These are phyloP conservation scores for Pontoporia blainvillei DNA, from an alignment of 2,113 vertebrate genomes.

Conservation along the genomic window DNA sequence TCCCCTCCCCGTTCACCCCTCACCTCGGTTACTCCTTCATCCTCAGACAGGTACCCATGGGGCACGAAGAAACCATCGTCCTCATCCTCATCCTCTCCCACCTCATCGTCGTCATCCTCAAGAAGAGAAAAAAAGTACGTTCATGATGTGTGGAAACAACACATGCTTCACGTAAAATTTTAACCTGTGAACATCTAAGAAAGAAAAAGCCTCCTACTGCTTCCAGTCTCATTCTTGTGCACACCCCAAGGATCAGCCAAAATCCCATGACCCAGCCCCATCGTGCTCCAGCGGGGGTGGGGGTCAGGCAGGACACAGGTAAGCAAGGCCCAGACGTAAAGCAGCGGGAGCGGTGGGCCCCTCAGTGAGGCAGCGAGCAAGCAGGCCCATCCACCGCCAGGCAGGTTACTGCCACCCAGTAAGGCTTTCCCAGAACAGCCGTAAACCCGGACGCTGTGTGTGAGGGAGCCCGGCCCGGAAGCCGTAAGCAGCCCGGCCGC, in stretches of 20 bases:
- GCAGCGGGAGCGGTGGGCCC: not conserved
- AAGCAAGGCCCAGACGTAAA: not conserved
- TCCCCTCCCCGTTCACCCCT: not conserved
- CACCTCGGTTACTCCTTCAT: slow-evolving; percentile 92
- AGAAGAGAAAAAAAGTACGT: not conserved
- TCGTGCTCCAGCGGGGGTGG: not conserved
- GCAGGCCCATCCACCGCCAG: not conserved
- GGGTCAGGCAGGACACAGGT: not conserved
- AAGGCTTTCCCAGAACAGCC: not conserved
- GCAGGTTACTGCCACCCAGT: accelerated
- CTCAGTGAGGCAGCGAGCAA: accelerated
- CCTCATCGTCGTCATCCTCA: slow-evolving; percentile 94
- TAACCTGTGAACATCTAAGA: not conserved
- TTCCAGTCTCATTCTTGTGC: accelerated
- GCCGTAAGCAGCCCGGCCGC: accelerated
- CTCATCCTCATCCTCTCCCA: slow-evolving; percentile 92
- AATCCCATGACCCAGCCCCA: not conserved
- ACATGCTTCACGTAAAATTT: not conserved
- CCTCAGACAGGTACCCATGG: slow-evolving; percentile 97
- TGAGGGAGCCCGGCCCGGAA: accelerated
- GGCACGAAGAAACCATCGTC: slow-evolving; percentile 98
- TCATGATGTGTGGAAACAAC: not conserved
- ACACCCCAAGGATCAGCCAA: not conserved
- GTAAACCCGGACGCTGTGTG: not conserved
- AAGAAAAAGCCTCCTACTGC: not conserved